Base-by-base conservation (phyloP, 2,888 invertebrate species). In the Gortyna flavago region DNA sequence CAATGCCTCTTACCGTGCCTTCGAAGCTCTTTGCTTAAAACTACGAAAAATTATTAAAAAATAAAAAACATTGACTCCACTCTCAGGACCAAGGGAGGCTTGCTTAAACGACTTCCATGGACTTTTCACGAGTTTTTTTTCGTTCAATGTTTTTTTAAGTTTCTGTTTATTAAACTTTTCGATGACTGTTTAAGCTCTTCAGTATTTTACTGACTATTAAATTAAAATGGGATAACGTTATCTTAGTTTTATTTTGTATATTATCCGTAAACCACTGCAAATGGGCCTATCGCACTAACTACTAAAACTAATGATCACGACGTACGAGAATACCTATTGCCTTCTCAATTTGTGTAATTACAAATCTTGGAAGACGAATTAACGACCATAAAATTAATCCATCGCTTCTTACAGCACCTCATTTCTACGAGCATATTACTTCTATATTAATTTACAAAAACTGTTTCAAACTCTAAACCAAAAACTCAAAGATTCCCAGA, bases 21-120 rank as follows among this genome's bases (percentile, higher is more conserved):
- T 85, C 86, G 82, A 74, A 83, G 79, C 84, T 83, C 86, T 89
- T 87, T 88, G 85, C 81, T 84, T 73, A 88, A 89, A 90, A 87
- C 87, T 90, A 89, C 83, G 85, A 89, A 87, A 88, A 89, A 86
- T 69, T 80, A 76, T 83, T 73, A 48, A 67, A 77, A 85, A 80
- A 82, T 84, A 84, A 84, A 79, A 85, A 87, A 84, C 80, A 79
- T 83, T 83, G 84, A 87, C 79, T 74, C 68, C 64, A 67, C 82
- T 86, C 80, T 84, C 74, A 75, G 81, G 74, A 85, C 72, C 80
- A 85, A 85, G 69, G 81, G 85, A 85, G 83, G 85, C 86, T 91
- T 88, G 86, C 80, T 87, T 87, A 85, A 87, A 86, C 79, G 86
- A 88, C 84, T 87, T 79, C 75, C 75, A 79, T 81, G 32, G 75